Conservation (phyloP, 2,113 vertebrate genomes). For the Notarius lentiginosus region DNA sequence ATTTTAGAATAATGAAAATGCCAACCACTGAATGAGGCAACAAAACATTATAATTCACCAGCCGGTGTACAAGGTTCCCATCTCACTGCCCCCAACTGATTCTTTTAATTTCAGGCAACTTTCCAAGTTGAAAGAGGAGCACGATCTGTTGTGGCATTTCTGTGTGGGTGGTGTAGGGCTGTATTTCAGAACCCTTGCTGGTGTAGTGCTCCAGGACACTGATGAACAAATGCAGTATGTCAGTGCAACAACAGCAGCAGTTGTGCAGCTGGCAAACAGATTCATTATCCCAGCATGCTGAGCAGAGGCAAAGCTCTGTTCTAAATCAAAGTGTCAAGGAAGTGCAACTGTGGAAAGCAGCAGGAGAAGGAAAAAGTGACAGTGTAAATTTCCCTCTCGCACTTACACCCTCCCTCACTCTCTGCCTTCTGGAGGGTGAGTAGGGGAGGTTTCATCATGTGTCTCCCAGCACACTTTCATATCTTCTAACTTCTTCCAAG, state of each 20-base stretch:
- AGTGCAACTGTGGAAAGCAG: constrained; percentile 31
- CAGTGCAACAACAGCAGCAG: constrained; percentile 26
- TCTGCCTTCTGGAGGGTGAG: constrained; percentile 27
- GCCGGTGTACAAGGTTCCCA: not conserved
- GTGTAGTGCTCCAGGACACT: constrained; percentile 19
- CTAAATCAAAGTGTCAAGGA: constrained; percentile 43
- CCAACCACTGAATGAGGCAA: not conserved
- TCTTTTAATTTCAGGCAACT: constrained; percentile 13
- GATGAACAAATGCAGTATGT: constrained; percentile 19
- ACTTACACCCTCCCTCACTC: constrained; percentile 27
- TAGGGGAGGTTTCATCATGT: constrained; percentile 6
- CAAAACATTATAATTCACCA: not conserved
- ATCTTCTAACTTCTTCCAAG: constrained; percentile 14
- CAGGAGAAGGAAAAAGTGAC: constrained; percentile 39
- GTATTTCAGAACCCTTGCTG: constrained; percentile 10
- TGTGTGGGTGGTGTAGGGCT: constrained; percentile 9
- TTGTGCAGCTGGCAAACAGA: constrained; percentile 37
- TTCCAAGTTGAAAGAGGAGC: constrained; percentile 6
- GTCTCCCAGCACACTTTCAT: not conserved
- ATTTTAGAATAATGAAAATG: not conserved
- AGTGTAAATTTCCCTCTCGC: constrained; percentile 41
- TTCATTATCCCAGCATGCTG: constrained; percentile 27
- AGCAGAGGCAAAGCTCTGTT: constrained; percentile 32
- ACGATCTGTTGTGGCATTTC: constrained; percentile 26
- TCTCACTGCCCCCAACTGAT: not conserved